Base-by-base conservation (phyloP, 2,888 invertebrate species). In the Acanthococcus lagerstroemiae region DNA sequence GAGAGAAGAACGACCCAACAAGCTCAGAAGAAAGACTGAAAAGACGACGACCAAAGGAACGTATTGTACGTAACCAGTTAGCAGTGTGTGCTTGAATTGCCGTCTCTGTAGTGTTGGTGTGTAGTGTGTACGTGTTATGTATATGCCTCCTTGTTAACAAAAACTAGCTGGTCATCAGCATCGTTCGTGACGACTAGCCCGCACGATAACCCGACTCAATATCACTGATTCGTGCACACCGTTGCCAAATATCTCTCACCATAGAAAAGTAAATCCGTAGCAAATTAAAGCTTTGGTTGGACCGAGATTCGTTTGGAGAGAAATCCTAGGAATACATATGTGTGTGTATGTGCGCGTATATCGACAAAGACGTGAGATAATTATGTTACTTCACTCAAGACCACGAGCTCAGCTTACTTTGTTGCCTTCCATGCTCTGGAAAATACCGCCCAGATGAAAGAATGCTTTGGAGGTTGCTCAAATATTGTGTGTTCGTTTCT, bases 31-130 rank as follows among this genome's bases (percentile, higher is more conserved):
- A n/a, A n/a, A n/a, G n/a, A n/a, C n/a, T n/a, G 48, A 57, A 21
- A 12, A 21, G 19, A 57, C 37, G 22, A 19, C 37, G 46, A 22
- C 46, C 19, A 58, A 46, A 30, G 24, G 25, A 58, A 58, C 58
- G 58, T 58, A 58, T 58, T 58, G 58, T 58, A 58, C 58, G 22
- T 21, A n/a, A 24, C 37, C 19, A 37, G 26, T 27, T 57, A 44
- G 46, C 58, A 44, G 46, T 25, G 48, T 21, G n/a, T 55, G 58
- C 58, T 44, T 58, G 58, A 44, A 26, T 55, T 25, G 55, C 17
- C 54, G 17, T 55, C 4, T 55, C 30, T 30, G 12, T 37, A 37
- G 55, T 30, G 55, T 26, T 24, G 46, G 46, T 45, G 58, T 58
- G 48, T 19, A 25, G 21, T 22, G 25, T 15, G 17, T 25, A 25